Evolutionary conservation across 2,797 vertebrate species (phyloP).

Genomic region (Semotilus atromaculatus): DNA sequence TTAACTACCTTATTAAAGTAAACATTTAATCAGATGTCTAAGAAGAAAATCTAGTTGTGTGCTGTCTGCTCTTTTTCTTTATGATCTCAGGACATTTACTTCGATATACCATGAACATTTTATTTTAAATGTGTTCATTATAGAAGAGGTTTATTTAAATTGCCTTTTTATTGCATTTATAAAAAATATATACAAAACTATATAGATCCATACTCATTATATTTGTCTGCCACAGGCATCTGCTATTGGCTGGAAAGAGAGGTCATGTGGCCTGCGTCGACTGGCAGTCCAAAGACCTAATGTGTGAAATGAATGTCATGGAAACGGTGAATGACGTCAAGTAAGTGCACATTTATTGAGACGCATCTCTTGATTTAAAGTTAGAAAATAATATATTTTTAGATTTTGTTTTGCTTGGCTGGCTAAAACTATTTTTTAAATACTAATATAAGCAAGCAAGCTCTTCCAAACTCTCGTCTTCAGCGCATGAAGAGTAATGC

Average conservation of each 20-base stretch:
- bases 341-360: slow-evolving; percentile 70
- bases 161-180: not conserved
- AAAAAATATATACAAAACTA: not conserved
- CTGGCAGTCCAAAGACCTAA: slow-evolving; percentile 86
- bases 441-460: too few relatives aligned
- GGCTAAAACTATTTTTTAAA: too few relatives aligned
- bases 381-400: too few relatives aligned
- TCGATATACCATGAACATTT: not conserved
- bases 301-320: slow-evolving; percentile 92
- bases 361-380: too few relatives aligned
- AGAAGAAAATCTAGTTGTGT: not conserved
- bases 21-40: not conserved
- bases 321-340: slow-evolving; percentile 85
- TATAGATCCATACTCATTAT: not conserved
- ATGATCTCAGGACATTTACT: not conserved
- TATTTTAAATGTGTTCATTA: not conserved
- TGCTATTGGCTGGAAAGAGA: slow-evolving; percentile 84
- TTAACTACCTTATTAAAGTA: not conserved
- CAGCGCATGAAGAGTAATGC: too few relatives aligned
- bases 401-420: too few relatives aligned
- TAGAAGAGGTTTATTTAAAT: not conserved
- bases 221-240: slow-evolving; percentile 73
- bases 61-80: not conserved
- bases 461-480: too few relatives aligned
- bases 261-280: slow-evolving; percentile 88